A percentile compares a stretch with the other conserved stretches of the same genome.
Conservation (phyloP, 1,140 invertebrate species). For the Chironomus striatipennis region DNA sequence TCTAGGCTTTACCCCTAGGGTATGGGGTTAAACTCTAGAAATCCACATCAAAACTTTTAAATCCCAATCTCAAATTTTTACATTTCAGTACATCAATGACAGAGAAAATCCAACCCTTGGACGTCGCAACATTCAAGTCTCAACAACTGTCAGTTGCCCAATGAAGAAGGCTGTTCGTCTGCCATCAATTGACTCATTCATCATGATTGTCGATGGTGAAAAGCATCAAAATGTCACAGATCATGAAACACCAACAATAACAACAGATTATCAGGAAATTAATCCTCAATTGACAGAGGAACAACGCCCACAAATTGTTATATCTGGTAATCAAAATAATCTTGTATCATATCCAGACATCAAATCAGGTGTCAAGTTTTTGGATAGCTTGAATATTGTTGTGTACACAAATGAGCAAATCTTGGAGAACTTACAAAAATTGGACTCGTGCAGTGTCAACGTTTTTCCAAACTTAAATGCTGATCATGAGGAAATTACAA, state of each 20-base stretch:
- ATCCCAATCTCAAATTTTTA: too few species aligned
- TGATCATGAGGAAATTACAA: slow-evolving; percentile 69
- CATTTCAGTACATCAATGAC: slow-evolving; percentile 76
- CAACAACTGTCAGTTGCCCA: slow-evolving; percentile 60
- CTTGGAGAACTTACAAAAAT: slow-evolving; percentile 41
- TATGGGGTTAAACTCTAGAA: too few species aligned
- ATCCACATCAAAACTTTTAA: too few species aligned
- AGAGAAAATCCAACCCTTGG: slow-evolving; percentile 88
- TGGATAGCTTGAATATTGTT: slow-evolving; percentile 33
- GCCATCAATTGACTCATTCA: slow-evolving; percentile 38
- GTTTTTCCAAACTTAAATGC: slow-evolving; percentile 91
- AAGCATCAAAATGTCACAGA: slow-evolving; percentile 28
- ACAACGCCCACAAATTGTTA: slow-evolving; percentile 26
- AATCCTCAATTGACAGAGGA: slow-evolving; percentile 28
- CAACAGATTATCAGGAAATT: slow-evolving; percentile 21
- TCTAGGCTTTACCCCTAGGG: too few species aligned
- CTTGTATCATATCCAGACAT: slow-evolving; percentile 39
- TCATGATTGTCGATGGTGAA: slow-evolving; percentile 33
- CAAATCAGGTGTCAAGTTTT: slow-evolving; percentile 36
- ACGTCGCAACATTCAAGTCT: slow-evolving; percentile 74
- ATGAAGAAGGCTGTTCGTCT: slow-evolving; percentile 35
- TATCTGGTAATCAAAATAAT: slow-evolving; percentile 33
- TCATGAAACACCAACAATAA: slow-evolving; percentile 11
- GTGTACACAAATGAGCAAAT: slow-evolving; percentile 32
- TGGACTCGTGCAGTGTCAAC: slow-evolving; percentile 84